A percentile compares a stretch with the other conserved stretches of the same genome.
Evolutionary conservation across 2,797 vertebrate species (phyloP).

Genomic region (Fistularia tabacaria): DNA sequence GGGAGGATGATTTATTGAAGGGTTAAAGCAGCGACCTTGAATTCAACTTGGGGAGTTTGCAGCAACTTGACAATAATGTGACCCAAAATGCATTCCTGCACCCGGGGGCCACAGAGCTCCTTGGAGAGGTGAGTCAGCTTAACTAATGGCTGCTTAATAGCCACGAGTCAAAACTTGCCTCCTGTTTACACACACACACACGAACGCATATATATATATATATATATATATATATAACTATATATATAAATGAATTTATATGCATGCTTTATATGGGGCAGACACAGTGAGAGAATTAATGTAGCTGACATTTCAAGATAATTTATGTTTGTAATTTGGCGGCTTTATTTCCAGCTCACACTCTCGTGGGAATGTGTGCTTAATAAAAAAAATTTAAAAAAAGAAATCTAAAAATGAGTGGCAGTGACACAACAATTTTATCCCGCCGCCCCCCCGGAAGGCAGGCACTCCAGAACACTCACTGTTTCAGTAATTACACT

Average conservation of each 20-base stretch:
- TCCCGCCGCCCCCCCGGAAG: too few relatives aligned
- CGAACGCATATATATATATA: neutral
- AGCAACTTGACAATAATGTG: constrained; percentile 24
- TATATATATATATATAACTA: neutral
- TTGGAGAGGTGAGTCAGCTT: constrained; percentile 45
- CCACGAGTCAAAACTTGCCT: constrained; percentile 22
- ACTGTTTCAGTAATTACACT: constrained; percentile 26
- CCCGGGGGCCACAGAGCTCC: constrained; percentile 28
- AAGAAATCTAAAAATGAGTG: constrained; percentile 34
- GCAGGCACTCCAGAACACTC: constrained; percentile 25
- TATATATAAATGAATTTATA: too few relatives aligned
- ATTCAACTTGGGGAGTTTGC: constrained; percentile 43
- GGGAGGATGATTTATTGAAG: constrained; percentile 42
- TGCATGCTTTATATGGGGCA: too few relatives aligned
- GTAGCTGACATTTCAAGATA: constrained; percentile 33
- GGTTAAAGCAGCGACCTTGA: constrained; percentile 46
- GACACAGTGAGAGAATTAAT: neutral
- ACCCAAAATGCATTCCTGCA: constrained; percentile 21
- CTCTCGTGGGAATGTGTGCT: constrained; percentile 28
- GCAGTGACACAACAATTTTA: neutral
- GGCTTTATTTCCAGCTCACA: constrained; percentile 21
- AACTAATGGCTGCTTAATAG: constrained; percentile 34
- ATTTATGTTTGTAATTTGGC: constrained; percentile 30
- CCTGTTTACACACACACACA: too few relatives aligned
- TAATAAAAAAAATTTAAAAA: constrained; percentile 47